phyloP scores from a whole-genome alignment of 2,113 vertebrate genomes.

The Puma concolor region DNA sequence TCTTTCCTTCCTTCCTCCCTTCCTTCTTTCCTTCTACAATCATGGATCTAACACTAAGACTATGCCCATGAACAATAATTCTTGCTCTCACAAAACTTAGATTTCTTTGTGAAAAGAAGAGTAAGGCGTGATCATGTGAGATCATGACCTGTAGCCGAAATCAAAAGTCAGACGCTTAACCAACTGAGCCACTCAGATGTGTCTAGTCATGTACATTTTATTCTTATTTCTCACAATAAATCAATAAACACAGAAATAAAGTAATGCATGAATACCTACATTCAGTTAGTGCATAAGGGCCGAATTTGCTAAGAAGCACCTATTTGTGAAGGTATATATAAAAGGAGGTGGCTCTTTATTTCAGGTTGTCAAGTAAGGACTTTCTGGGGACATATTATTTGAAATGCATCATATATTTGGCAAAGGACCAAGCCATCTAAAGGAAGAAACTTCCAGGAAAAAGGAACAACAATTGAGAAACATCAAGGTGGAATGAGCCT shows the following conservation, averaged over 20 bases:
- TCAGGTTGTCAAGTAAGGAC: background rate
- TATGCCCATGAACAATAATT: background rate
- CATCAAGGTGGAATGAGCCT: background rate
- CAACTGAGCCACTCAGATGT: too few relatives aligned
- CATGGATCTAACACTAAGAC: background rate
- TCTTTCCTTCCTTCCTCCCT: background rate
- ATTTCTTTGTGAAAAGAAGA: background rate
- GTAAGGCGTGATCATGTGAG: background rate
- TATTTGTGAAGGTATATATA: background rate
- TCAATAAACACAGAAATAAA: background rate
- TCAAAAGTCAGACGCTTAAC: too few relatives aligned
- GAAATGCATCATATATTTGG: background rate
- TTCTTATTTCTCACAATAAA: too few relatives aligned
- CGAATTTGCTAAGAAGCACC: background rate
- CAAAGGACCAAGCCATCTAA: background rate
- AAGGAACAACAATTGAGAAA: background rate
- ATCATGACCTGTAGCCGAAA: too few relatives aligned
- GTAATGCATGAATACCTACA: too few relatives aligned
- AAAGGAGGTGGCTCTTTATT: background rate
- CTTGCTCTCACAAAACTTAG: background rate
- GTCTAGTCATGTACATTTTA: too few relatives aligned
- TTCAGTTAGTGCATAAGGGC: background rate
- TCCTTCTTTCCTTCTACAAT: background rate
- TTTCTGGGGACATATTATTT: background rate
- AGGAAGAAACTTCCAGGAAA: background rate